These are phyloP conservation scores for Cordylochernes scorpioides DNA, from an alignment of 2,888 invertebrate species.

Conservation along the genomic window DNA sequence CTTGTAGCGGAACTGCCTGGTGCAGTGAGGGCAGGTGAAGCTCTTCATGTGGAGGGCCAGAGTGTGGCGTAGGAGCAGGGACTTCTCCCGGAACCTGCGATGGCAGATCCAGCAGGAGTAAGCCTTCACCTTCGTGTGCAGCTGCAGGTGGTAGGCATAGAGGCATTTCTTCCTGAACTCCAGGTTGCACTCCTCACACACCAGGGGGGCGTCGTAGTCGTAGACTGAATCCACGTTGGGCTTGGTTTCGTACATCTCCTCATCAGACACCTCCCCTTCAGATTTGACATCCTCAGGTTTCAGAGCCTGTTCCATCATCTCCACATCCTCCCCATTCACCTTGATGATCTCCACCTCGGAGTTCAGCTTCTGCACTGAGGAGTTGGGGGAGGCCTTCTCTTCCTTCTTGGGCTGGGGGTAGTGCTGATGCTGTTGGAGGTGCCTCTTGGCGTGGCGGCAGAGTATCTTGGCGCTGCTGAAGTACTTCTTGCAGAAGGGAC, in stretches of 20 bases:
- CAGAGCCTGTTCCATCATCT: no score
- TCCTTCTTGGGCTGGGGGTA: not conserved
- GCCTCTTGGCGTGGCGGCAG: not conserved
- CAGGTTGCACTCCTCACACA: slow-evolving; percentile 3
- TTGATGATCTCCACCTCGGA: not conserved
- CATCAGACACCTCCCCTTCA: not conserved
- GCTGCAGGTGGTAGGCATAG: slow-evolving; percentile 5
- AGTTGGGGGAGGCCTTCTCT: not conserved
- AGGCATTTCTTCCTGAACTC: slow-evolving; percentile 1
- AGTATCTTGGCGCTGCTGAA: not conserved
- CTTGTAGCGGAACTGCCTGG: slow-evolving; percentile 2
- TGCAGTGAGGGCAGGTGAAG: slow-evolving; percentile 3
- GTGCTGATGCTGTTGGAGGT: not conserved
- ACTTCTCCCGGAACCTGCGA: slow-evolving; percentile 3
- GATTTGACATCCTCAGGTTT: no score
- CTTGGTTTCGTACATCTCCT: not conserved
- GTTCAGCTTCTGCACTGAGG: not conserved
- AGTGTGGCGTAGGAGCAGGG: slow-evolving; percentile 3
- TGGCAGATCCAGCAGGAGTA: slow-evolving; percentile 4
- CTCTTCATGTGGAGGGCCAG: slow-evolving; percentile 3
- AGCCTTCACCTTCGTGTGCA: slow-evolving; percentile 3
- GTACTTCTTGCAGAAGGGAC: slow-evolving; percentile 1
- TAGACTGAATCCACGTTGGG: not conserved
- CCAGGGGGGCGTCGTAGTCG: not conserved
- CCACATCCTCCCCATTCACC: not conserved